These are phyloP conservation scores for Pelobates fuscus DNA, from an alignment of 2,113 vertebrate species.

Conservation along the genomic window DNA sequence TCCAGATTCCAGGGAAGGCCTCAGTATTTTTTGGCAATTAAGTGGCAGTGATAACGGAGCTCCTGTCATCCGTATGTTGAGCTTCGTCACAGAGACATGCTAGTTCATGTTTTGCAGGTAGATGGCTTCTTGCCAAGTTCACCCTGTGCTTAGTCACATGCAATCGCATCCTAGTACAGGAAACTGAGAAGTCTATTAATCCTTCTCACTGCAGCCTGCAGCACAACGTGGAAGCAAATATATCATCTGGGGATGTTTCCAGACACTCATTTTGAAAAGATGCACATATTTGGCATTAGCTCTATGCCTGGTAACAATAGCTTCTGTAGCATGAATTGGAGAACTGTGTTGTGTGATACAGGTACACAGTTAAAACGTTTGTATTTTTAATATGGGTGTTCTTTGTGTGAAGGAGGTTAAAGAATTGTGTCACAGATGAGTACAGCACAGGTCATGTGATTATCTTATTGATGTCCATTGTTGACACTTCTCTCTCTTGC, in stretches of 20 bases:
- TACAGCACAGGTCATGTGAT: too few species aligned
- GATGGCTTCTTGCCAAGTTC: constrained; percentile 36
- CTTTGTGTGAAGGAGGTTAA: neutral
- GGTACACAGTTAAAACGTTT: neutral
- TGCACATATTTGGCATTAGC: constrained; percentile 35
- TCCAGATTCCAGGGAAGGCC: too few species aligned
- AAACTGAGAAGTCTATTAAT: constrained; percentile 46
- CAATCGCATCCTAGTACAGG: constrained; percentile 39
- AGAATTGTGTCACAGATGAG: neutral
- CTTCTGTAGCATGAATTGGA: constrained; percentile 20
- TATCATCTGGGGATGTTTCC: constrained; percentile 45
- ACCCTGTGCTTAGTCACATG: constrained; percentile 39
- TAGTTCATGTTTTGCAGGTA: constrained; percentile 37
- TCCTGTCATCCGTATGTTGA: too few species aligned
- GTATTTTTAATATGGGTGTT: neutral
- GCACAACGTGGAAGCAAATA: constrained; percentile 28
- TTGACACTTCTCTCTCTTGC: too few species aligned
- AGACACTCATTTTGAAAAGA: constrained; percentile 25
- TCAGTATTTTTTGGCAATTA: too few species aligned
- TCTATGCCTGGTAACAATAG: neutral
- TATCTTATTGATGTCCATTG: too few species aligned
- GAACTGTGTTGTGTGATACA: constrained; percentile 1
- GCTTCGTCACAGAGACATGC: constrained; percentile 6
- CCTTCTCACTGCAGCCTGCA: constrained; percentile 31
- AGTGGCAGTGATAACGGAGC: too few species aligned